Percentiles rank a stretch among this genome's conserved stretches.
Evolutionary conservation across 2,888 invertebrate genomes (phyloP).

Genomic region (Pimpla rufipes): DNA sequence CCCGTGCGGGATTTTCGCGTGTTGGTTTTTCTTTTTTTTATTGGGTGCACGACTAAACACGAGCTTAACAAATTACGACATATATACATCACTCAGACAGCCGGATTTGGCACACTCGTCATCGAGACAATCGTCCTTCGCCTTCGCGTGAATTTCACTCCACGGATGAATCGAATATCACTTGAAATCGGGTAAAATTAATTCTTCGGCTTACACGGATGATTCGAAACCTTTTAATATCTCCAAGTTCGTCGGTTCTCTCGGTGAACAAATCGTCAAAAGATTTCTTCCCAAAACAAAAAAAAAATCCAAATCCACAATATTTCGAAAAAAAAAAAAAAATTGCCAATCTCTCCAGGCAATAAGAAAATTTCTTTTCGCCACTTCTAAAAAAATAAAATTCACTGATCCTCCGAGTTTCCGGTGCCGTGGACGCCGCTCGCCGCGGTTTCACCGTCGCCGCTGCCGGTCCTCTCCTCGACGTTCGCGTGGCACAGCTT

Average conservation of each 20-base stretch:
- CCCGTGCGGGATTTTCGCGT: not conserved
- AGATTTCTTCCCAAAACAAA: not conserved
- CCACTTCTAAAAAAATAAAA: no score
- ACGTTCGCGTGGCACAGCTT: slow-evolving; percentile 92
- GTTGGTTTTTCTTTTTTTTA: slow-evolving; percentile 15
- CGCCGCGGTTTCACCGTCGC: slow-evolving; percentile 42
- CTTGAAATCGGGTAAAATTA: not conserved
- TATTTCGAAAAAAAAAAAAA: not conserved
- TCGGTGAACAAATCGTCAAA: not conserved
- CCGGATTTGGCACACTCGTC: slow-evolving; percentile 42
- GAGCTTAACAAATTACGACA: slow-evolving; percentile 27
- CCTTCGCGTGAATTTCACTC: not conserved
- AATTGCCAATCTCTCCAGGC: not conserved
- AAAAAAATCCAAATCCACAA: not conserved
- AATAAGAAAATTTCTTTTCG: not conserved
- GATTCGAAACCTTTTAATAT: not conserved
- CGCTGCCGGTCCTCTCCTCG: slow-evolving; percentile 75
- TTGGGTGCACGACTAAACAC: slow-evolving; percentile 32
- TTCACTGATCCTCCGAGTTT: slow-evolving; percentile 41
- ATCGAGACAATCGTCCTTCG: slow-evolving; percentile 13
- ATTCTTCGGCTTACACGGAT: not conserved
- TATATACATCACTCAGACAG: slow-evolving; percentile 41
- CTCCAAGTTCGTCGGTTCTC: not conserved
- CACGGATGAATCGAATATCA: not conserved
- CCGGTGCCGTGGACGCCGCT: slow-evolving; percentile 57